These are phyloP conservation scores for Catharus bicknelli DNA, from an alignment of 2,113 vertebrate genomes.

Conservation along the genomic window DNA sequence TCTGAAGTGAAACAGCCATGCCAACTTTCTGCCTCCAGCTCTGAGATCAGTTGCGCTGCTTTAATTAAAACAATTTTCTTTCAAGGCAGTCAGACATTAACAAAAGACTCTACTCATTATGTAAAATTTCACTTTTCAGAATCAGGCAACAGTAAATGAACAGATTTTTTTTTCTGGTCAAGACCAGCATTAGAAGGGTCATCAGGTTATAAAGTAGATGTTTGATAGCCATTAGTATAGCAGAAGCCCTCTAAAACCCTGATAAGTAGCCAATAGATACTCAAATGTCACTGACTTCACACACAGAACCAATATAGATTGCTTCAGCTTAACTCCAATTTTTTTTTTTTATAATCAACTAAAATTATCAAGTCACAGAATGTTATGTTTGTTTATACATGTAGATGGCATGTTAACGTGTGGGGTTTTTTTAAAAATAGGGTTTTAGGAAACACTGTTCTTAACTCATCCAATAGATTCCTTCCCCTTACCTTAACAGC, in stretches of 20 bases:
- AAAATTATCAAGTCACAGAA: background rate
- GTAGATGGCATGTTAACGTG: background rate
- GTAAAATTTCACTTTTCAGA: background rate
- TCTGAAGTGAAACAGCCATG: background rate
- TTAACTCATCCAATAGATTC: background rate
- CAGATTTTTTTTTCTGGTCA: background rate
- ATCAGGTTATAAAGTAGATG: background rate
- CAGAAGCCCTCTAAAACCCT: background rate
- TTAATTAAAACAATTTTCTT: background rate
- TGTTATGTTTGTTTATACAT: background rate
- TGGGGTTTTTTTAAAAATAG: accelerated
- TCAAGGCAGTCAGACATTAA: background rate
- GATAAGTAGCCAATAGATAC: background rate
- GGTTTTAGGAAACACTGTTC: background rate
- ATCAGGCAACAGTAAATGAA: background rate
- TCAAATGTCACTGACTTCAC: background rate
- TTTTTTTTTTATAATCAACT: background rate
- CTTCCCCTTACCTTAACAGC: background rate
- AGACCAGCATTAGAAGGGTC: background rate
- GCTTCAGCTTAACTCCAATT: background rate
- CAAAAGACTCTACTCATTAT: background rate
- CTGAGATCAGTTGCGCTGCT: background rate
- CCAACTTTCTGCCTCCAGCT: background rate
- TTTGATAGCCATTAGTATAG: background rate
- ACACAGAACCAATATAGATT: background rate